A percentile compares a stretch with the other conserved stretches of the same genome.
Evolutionary conservation across 2,797 vertebrate genomes (phyloP).

Genomic region (Pseudochirops corinnae): DNA sequence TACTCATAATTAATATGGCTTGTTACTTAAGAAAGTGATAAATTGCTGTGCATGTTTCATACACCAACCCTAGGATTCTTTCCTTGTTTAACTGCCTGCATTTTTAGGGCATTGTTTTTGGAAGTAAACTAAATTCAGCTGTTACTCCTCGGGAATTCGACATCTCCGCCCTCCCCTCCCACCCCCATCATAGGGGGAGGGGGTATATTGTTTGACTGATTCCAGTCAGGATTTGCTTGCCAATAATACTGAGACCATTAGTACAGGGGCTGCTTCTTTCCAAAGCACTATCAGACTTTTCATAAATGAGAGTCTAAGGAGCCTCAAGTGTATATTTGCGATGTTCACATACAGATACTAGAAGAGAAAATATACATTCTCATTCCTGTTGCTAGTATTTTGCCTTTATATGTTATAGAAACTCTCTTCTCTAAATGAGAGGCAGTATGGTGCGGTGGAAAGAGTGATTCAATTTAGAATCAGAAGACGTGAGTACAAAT

Average conservation of each 20-base stretch:
- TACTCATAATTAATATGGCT: constrained; percentile 19
- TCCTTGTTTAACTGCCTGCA: not conserved
- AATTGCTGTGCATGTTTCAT: not conserved
- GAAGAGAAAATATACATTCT: constrained; percentile 27
- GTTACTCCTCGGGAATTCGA: not conserved
- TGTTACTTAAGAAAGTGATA: not conserved
- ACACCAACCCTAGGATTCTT: not conserved
- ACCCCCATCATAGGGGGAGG: not conserved
- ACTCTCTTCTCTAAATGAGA: not conserved
- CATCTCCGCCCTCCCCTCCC: not conserved
- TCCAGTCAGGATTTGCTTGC: constrained; percentile 51
- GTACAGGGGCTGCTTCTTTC: not conserved
- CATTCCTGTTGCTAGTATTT: not conserved
- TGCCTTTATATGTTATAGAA: not conserved
- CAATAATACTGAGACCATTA: not conserved
- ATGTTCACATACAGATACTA: not conserved
- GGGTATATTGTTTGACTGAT: not conserved
- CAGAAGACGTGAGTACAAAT: not conserved
- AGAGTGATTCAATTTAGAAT: not conserved
- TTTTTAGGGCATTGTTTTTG: constrained; percentile 16
- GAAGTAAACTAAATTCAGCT: constrained; percentile 39
- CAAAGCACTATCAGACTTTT: not conserved
- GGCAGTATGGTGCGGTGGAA: not conserved
- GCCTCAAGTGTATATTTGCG: not conserved
- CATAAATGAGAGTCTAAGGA: not conserved